Conservation (phyloP, 2,797 vertebrate genomes). For the Ceryle rudis region DNA sequence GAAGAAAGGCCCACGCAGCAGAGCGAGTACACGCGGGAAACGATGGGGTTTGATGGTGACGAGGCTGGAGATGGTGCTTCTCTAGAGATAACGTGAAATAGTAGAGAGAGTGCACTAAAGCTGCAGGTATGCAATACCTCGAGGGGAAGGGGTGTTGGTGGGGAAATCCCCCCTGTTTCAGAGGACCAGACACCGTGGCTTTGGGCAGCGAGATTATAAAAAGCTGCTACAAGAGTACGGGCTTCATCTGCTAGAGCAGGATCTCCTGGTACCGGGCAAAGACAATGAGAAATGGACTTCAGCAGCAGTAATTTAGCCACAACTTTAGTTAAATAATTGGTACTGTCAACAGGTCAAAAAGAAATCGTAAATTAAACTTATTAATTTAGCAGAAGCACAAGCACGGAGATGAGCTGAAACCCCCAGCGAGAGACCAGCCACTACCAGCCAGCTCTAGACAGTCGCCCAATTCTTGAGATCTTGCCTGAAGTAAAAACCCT, state of each 20-base stretch:
- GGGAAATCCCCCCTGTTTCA: not conserved
- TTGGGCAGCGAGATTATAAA: not conserved
- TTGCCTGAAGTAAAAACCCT: not conserved
- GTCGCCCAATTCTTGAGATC: not conserved
- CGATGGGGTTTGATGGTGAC: not conserved
- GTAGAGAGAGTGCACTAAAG: not conserved
- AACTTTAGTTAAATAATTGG: not conserved
- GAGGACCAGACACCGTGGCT: rapidly evolving
- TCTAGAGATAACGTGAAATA: not conserved
- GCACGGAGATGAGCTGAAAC: not conserved
- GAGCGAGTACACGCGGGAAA: not conserved
- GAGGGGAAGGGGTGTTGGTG: not conserved
- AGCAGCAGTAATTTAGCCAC: not conserved
- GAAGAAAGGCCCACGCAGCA: not conserved
- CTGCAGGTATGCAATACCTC: not conserved
- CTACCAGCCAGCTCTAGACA: not conserved
- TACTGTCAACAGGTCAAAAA: not conserved
- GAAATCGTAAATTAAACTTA: not conserved
- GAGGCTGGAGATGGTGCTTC: not conserved
- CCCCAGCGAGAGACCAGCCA: not conserved
- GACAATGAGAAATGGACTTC: not conserved
- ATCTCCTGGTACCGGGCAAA: not conserved
- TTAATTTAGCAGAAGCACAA: not conserved
- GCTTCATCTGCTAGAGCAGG: not conserved
- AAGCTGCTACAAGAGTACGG: not conserved